Evolutionary conservation across 1,140 invertebrate genomes (phyloP), one percentile per base, ranked within the genome.

Genomic region (Brachionus manjavacas): DNA sequence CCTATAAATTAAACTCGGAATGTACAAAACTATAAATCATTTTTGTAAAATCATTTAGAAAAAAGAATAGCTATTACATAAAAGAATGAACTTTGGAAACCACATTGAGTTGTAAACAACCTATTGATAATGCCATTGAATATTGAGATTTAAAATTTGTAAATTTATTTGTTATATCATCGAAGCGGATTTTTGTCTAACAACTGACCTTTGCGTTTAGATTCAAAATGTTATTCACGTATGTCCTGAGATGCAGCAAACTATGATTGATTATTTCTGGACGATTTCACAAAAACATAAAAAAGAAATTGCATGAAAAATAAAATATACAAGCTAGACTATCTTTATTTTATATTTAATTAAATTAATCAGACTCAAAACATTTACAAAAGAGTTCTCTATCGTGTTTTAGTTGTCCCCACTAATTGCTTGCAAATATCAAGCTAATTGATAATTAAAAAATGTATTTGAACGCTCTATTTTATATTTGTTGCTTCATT

Each of bases 361-460:
- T 68, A 39, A 72, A 72, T 72, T 72, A 72, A 72, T 72, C 68
- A 72, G 68, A 72, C 68, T 72, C 39, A 41, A 72, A 72, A 68
- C 66, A 68, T 68, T 68, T 60, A 60, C 52, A 60, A 60, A 6
- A 23, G 20, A 20, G 52, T 60, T 60, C 52, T 60, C n/a, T 60
- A 20, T 60, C 52, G 52, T 60, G 52, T 52, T 52, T 52, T 52
- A 52, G 46, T 52, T 52, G 46, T 60, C 52, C 28, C n/a, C 68
- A 8, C 68, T 72, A 72, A 72, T 72, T 72, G 66, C 66, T 68
- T 68, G 35, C 68, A 72, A 72, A 72, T 72, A 72, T 72, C 68
- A 72, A 72, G 68, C 68, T 72, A 72, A 72, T 72, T 72, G 68
- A 72, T 72, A 72, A 72, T 72, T 72, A 72, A 72, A 20, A 72